Base-by-base conservation (phyloP, 2,797 vertebrate genomes). In the Pteropus rufus region DNA sequence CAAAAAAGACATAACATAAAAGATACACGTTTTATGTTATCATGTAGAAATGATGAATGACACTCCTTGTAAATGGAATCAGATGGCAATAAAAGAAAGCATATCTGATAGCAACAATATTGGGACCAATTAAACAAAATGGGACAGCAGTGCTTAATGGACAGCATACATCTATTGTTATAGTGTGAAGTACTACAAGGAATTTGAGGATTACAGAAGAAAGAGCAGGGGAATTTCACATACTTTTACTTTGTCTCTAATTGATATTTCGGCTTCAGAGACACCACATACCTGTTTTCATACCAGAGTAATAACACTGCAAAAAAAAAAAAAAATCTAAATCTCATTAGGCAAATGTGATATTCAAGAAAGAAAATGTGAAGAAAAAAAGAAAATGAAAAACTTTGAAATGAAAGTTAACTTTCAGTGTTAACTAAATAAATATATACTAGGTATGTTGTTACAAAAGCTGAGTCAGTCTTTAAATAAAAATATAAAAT, bases 361-460 rank as follows among this genome's bases (percentile, higher is more conserved):
- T 67, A 70, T 39, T 79, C 89, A 65, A 95, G 49, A 80, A 97
- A 69, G 79, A 95, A 95, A 41, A 89, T 83, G 69, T 90, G 16
- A 98, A 65, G 92, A 98, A 97, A 93, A 83, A 97, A 97, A 98
- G 84, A 36, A 36, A 36, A 36, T 36, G 36, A 98, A 98, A 83
- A 98, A 98, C 98, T 97, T 97, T 60, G 34, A 34, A 34, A 34
- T 34, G 34, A 34, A 34, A 34, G 34, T 34, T 34, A 34, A 34
- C 96, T 97, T 98, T 67, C 93, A 98, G 96, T 98, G 98, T 97
- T 98, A 95, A 76, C 84, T 76, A 94, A 97, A 98, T 98, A 62
- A 4, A 94, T 44, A 77, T 67, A 12, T n/a, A 18, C 0, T 83
- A 26, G 2, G 34, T 69, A 3, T 54, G 39, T 60, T 86, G 7